Conservation (phyloP, 2,113 vertebrate genomes). For the Aptenodytes patagonicus region DNA sequence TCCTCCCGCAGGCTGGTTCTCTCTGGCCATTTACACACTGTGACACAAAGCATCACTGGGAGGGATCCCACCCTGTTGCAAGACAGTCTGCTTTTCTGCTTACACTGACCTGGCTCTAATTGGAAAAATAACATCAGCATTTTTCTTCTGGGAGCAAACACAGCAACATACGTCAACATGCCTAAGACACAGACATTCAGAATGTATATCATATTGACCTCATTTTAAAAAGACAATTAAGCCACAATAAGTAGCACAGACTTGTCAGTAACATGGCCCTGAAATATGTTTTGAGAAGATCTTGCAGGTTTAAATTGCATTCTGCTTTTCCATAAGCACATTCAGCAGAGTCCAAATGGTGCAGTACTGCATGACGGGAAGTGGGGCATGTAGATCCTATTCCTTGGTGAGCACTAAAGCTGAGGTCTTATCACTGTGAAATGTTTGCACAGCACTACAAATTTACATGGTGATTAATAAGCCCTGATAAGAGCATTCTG, state of each 20-base stretch:
- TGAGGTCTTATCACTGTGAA: background rate
- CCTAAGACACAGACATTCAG: background rate
- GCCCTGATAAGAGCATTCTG: background rate
- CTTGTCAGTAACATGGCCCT: background rate
- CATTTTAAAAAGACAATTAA: background rate
- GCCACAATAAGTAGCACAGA: background rate
- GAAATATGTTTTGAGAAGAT: background rate
- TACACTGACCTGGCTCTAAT: background rate
- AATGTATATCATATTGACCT: background rate
- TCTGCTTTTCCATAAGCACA: background rate
- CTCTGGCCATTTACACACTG: background rate
- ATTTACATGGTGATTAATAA: constrained; percentile 6
- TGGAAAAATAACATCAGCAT: background rate
- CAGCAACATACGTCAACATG: accelerated
- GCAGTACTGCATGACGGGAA: background rate
- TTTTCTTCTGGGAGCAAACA: background rate
- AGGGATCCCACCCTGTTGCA: background rate
- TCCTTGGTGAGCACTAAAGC: background rate
- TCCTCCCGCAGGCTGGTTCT: background rate
- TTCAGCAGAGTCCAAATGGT: background rate
- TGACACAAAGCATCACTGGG: background rate
- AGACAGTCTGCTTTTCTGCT: background rate
- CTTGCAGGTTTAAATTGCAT: background rate
- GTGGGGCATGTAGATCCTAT: background rate
- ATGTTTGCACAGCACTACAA: background rate